A percentile compares a stretch with the other conserved stretches of the same genome.
Conservation (phyloP, 1,140 invertebrate genomes). For the Drosophila orena region DNA sequence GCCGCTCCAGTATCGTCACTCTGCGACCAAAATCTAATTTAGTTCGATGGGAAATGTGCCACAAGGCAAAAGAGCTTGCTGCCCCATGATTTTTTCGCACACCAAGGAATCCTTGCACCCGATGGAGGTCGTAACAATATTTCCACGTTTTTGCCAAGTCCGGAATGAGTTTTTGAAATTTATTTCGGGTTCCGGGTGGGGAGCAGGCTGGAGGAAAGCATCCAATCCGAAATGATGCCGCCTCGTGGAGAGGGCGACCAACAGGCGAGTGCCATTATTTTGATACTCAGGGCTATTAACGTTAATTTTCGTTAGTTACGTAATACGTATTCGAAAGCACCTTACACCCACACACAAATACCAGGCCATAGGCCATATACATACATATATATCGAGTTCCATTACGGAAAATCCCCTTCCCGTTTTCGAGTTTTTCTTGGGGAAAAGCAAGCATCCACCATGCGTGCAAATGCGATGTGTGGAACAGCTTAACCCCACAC, state of each 20-base stretch:
- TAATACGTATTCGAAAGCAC: conserved; percentile 81
- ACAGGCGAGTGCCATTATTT: conserved; percentile 74
- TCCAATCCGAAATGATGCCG: conserved; percentile 51
- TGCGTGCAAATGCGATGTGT: conserved; percentile 44
- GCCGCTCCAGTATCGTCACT: conserved; percentile 66
- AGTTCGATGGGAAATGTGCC: conserved; percentile 64
- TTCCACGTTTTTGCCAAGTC: conserved; percentile 82
- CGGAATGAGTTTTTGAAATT: conserved; percentile 81
- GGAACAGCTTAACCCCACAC: conserved; percentile 35
- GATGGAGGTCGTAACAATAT: conserved; percentile 76
- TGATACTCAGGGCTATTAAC: conserved; percentile 81
- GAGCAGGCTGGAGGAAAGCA: conserved; percentile 11
- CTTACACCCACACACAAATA: conserved; percentile 54
- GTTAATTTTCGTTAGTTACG: conserved; percentile 84
- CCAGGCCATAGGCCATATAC: neutral
- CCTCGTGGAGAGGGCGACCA: conserved; percentile 40
- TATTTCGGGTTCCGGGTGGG: conserved; percentile 46
- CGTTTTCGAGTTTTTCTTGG: conserved; percentile 42
- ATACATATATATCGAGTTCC: conserved; percentile 53
- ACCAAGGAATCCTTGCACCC: conserved; percentile 3
- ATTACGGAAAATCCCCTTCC: conserved; percentile 61
- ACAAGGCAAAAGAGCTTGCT: conserved; percentile 7
- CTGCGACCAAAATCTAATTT: conserved; percentile 76
- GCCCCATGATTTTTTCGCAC: conserved; percentile 9
- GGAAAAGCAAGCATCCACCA: conserved; percentile 69